A percentile compares a stretch with the other conserved stretches of the same genome.
Evolutionary conservation across 2,113 vertebrate species (phyloP).

Genomic region (Neomonachus schauinslandi): DNA sequence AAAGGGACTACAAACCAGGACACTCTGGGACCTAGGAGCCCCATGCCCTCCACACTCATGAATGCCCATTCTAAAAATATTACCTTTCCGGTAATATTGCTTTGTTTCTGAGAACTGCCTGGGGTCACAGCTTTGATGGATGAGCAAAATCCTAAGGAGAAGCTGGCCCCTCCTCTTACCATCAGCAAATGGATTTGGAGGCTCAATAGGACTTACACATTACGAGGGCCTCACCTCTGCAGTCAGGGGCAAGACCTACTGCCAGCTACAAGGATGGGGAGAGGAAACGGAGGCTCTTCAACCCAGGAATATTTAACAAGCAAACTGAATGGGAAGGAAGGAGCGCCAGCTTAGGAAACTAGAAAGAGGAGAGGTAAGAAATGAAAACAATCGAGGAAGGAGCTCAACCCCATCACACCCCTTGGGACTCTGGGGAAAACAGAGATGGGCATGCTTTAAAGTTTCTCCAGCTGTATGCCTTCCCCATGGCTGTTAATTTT

Average conservation of each 20-base stretch:
- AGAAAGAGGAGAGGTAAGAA: neutral
- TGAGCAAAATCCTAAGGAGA: neutral
- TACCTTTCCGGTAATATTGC: neutral
- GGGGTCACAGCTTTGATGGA: neutral
- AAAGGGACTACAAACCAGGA: neutral
- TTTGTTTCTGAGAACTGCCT: neutral
- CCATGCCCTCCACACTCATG: neutral
- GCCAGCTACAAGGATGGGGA: neutral
- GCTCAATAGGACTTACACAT: neutral
- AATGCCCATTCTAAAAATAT: neutral
- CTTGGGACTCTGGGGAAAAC: neutral
- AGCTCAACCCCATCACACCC: neutral
- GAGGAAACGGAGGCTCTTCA: neutral
- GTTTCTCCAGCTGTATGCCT: neutral
- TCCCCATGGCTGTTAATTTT: neutral
- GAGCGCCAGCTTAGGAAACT: neutral
- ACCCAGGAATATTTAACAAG: neutral
- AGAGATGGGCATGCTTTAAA: accelerated
- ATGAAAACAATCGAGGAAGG: neutral
- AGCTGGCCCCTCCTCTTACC: neutral
- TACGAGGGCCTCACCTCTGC: neutral
- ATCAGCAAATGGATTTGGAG: neutral
- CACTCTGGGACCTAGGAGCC: neutral
- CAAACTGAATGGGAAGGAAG: neutral
- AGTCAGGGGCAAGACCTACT: no score